Conservation (phyloP, 2,113 vertebrate genomes). For the Urocolius indicus region DNA sequence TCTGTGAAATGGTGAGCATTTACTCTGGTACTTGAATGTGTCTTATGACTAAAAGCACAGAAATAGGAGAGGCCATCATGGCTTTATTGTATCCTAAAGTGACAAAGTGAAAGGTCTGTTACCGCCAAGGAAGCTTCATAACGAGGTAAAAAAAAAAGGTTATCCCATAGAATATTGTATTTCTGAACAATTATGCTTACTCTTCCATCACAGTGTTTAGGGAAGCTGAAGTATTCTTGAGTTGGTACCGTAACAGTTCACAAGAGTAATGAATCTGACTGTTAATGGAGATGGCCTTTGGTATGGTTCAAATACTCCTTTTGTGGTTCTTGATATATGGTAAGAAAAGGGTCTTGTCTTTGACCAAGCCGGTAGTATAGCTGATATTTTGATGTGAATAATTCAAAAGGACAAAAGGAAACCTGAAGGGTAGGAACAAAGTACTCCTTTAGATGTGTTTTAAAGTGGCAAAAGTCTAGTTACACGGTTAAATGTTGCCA, state of each 20-base stretch:
- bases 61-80: neutral
- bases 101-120: neutral
- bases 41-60: neutral
- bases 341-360: neutral
- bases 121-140: neutral
- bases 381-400: neutral
- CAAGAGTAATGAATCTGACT: neutral
- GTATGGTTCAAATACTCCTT: neutral
- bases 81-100: neutral
- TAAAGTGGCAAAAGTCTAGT: neutral
- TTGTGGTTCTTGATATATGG: neutral
- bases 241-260: neutral
- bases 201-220: neutral
- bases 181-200: neutral
- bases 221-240: neutral
- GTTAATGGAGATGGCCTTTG: neutral
- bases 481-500: neutral
- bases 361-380: neutral
- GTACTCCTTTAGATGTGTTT: neutral
- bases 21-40: neutral
- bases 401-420: neutral
- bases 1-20: neutral
- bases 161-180: neutral
- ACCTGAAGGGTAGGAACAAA: neutral
- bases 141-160: neutral